phyloP scores from a whole-genome alignment of 2,888 invertebrate species.

The Euproctis similis region DNA sequence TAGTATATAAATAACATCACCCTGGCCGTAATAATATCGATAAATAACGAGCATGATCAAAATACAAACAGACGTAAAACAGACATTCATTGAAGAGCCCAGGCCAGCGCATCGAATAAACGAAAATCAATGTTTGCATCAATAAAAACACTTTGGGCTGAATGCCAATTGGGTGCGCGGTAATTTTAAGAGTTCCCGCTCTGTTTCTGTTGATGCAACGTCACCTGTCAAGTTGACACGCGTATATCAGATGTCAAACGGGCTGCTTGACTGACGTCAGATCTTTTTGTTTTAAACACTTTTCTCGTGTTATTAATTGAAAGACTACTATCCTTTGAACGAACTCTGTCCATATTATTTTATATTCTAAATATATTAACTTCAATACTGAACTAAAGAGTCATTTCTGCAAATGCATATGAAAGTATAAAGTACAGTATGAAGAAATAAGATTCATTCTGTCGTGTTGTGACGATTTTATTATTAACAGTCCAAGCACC shows the following conservation, averaged over 20 bases:
- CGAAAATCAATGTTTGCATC: constrained; percentile 50
- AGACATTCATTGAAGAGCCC: constrained; percentile 17
- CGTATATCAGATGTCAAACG: constrained; percentile 1
- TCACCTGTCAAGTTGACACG: constrained; percentile 2
- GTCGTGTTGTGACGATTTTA: too few species aligned
- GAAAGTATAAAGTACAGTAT: too few species aligned
- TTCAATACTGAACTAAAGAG: too few species aligned
- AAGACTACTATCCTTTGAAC: too few species aligned
- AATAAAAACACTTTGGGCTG: constrained; percentile 41
- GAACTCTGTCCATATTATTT: too few species aligned
- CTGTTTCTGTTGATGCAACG: constrained; percentile 9
- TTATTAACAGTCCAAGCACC: too few species aligned
- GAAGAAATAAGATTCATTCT: too few species aligned
- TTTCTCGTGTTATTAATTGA: too few species aligned
- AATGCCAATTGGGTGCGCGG: constrained; percentile 39
- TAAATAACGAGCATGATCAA: constrained; percentile 5
- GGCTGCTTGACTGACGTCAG: constrained; percentile 2
- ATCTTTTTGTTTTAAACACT: neutral
- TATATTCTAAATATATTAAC: too few species aligned
- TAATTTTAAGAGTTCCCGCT: constrained; percentile 11
- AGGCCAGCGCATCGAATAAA: constrained; percentile 30
- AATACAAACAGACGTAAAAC: constrained; percentile 18
- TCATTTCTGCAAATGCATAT: too few species aligned
- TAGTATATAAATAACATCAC: too few species aligned
- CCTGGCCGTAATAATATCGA: too few species aligned